Evolutionary conservation across 2,797 vertebrate species (phyloP), one percentile per base, ranked within the genome.

Genomic region (Numenius phaeopus): DNA sequence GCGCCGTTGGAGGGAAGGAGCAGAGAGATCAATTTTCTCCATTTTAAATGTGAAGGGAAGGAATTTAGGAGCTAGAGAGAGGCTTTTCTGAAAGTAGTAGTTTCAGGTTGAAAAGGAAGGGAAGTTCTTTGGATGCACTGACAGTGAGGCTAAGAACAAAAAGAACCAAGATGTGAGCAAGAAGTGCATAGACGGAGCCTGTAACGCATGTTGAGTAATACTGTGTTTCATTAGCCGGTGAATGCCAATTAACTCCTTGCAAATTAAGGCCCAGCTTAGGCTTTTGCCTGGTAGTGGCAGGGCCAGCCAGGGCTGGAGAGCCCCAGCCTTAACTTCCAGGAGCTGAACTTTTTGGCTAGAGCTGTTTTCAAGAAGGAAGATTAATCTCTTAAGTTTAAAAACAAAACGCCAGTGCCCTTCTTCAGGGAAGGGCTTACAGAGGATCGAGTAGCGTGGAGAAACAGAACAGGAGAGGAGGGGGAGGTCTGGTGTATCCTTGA

Each of bases 201-300:
- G 90, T 69, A 89, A 88, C n/a, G 76, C 69, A 2, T 20, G 88
- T 96, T 97, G 97, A 97, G 96, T 92, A 94, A 95, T 94, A 90
- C 5, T 87, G 69, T 95, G 57, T 83, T 64, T 96, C 78, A 70
- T 97, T 97, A 97, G 94, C 91, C 87, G 86, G 97, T 62, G 97
- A 94, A 89, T 93, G 97, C 97, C 92, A 93, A 62, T 97, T 96
- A 96, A 96, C 89, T 97, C 76, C 17, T 90, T 95, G 80, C 69
- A 92, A 94, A 93, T 96, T 81, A 92, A 89, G 94, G 95, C 96
- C 34, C 70, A 72, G 5, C 14, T 87, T 71, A 29, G 52, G 37
- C 37, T 87, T 89, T 70, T 66, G 76, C 22, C 0, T 59, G 46
- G 59, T n/a, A 42, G 77, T 37, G 49, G 29, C 39, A 44, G 66